phyloP scores from a whole-genome alignment of 2,888 invertebrate genomes.

The Serripes groenlandicus region DNA sequence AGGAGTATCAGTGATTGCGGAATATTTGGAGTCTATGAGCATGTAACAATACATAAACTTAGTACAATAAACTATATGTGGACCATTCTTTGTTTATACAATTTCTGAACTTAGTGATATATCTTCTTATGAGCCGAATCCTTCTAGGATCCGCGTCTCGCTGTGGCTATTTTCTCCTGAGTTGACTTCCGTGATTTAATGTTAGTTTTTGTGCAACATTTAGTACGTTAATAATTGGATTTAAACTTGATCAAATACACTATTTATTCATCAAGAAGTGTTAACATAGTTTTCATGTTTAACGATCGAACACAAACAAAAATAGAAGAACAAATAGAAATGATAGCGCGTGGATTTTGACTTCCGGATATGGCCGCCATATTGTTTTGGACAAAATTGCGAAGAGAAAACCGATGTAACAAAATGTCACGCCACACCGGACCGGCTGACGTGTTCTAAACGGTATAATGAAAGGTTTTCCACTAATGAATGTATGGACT shows the following conservation, averaged over 20 bases:
- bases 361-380: conserved; percentile 25
- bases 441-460: too few relatives aligned
- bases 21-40: conserved; percentile 70
- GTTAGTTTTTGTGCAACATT: too few relatives aligned
- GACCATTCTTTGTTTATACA: conserved; percentile 19
- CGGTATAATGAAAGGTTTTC: too few relatives aligned
- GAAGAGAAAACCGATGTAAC: too few relatives aligned
- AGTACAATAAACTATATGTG: conserved; percentile 18
- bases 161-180: neutral
- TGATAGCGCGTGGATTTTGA: neutral
- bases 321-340: neutral
- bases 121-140: neutral
- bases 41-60: conserved; percentile 59
- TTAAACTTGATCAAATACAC: too few relatives aligned
- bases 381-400: conserved; percentile 13
- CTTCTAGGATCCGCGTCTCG: neutral
- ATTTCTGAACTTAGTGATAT: neutral
- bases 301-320: neutral
- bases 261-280: too few relatives aligned
- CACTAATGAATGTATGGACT: too few relatives aligned
- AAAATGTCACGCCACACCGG: too few relatives aligned
- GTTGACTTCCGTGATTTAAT: conserved; percentile 12
- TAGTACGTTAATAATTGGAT: too few relatives aligned
- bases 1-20: conserved; percentile 70
- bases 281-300: neutral